Evolutionary conservation across 2,888 invertebrate species (phyloP).

Genomic region (Acrobasis consociella): DNA sequence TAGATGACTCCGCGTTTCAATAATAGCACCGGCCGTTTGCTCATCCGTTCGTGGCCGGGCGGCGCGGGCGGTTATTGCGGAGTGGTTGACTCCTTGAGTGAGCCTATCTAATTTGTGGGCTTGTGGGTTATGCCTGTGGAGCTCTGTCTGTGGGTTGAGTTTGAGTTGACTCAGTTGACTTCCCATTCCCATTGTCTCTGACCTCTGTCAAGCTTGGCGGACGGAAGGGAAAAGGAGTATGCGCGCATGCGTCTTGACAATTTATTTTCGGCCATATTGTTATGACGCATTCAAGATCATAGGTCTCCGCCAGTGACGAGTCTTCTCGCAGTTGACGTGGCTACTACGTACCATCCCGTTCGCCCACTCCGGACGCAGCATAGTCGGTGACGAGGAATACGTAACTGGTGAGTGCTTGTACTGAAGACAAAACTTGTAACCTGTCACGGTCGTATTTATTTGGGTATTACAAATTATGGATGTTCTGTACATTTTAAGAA

Average conservation of each 20-base stretch:
- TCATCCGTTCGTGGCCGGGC: too few relatives aligned
- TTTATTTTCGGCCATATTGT: slow-evolving; percentile 86
- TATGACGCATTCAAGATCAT: slow-evolving; percentile 90
- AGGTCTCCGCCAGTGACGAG: slow-evolving; percentile 91
- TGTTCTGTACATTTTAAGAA: slow-evolving; percentile 55
- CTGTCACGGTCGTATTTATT: slow-evolving; percentile 78
- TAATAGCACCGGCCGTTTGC: too few relatives aligned
- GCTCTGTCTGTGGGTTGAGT: too few relatives aligned
- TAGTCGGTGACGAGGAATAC: slow-evolving; percentile 97
- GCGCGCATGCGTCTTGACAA: slow-evolving; percentile 76
- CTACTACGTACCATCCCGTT: slow-evolving; percentile 96
- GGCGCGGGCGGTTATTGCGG: too few relatives aligned
- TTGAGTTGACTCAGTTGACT: neutral
- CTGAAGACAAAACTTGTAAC: slow-evolving; percentile 79
- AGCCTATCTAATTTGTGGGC: too few relatives aligned
- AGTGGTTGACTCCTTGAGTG: too few relatives aligned
- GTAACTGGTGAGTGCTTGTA: slow-evolving; percentile 93
- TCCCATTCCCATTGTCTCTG: neutral
- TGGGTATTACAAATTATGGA: slow-evolving; percentile 71
- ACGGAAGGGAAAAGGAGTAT: slow-evolving; percentile 35
- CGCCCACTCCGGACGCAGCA: slow-evolving; percentile 97
- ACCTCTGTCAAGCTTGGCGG: neutral
- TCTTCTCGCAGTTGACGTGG: slow-evolving; percentile 94
- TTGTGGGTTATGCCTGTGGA: too few relatives aligned
- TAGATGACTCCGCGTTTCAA: too few relatives aligned